Evolutionary conservation across 2,888 invertebrate genomes (phyloP), one percentile per base, ranked within the genome.

Genomic region (Noctua janthe): DNA sequence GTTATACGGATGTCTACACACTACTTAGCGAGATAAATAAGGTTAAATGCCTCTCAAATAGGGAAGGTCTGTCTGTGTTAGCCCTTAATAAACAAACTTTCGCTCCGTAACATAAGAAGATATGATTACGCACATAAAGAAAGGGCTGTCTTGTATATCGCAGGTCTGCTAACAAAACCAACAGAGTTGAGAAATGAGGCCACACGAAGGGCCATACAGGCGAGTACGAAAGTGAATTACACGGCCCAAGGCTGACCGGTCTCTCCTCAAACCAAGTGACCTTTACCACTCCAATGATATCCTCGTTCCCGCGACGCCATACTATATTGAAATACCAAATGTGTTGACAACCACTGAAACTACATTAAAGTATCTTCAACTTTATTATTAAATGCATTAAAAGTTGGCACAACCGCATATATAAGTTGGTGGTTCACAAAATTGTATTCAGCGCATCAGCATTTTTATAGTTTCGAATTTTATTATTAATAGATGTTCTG

Each of bases 211-310:
- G 96, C 96, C 95, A 90, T 89, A 91, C 92, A 93, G 92, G 90
- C 90, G 93, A 91, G 94, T 95, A 94, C 95, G 96, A 97, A 97
- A 96, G 96, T 96, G 96, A 96, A 95, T 94, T 95, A 95, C 94
- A 92, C 92, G 88, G 91, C 93, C 92, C 97, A 97, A 97, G 97
- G 97, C 94, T 96, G 97, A 96, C 97, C 95, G 94, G 97, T 97
- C 95, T 95, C 95, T 94, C 94, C 95, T 96, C 95, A 95, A 95
- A 95, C 94, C 95, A 93, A 94, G 94, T 95, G 95, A 96, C 97
- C 97, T 97, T 97, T 96, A 93, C 91, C 91, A 93, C 90, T 91
- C 94, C 94, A 94, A 94, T 94, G 94, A 95, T 96, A 96, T 96
- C 96, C 96, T 96, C 94, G 96, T 96, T 96, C 94, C 95, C 92